phyloP scores from a whole-genome alignment of 1,140 invertebrate species.

The Drosophila littoralis region DNA sequence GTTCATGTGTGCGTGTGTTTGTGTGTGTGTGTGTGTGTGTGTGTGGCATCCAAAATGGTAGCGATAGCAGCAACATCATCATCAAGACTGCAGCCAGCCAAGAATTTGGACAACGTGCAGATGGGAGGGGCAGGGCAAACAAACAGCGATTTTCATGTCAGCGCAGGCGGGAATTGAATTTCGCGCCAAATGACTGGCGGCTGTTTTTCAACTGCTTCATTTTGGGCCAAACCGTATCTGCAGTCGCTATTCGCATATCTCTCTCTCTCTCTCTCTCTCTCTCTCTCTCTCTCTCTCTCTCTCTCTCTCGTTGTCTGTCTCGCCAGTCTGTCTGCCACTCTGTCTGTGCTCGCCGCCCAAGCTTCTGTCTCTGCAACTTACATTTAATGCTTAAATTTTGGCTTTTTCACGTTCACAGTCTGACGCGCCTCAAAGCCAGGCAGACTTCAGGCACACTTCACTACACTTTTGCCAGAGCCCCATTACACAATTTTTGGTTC shows the following conservation, averaged over 20 bases:
- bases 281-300: conserved; percentile 6
- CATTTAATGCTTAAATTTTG: conserved; percentile 77
- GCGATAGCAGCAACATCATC: conserved; percentile 68
- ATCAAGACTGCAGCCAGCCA: conserved; percentile 43
- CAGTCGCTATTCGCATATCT: conserved; percentile 43
- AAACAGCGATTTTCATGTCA: conserved; percentile 67
- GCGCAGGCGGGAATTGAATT: conserved; percentile 81
- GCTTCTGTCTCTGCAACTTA: conserved; percentile 61
- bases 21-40: not conserved
- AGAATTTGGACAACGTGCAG: not conserved
- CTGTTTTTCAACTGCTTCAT: conserved; percentile 75
- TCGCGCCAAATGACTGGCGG: conserved; percentile 79
- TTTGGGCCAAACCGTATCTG: conserved; percentile 62
- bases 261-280: conserved; percentile 8
- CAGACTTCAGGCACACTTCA: conserved; percentile 46
- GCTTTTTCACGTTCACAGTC: conserved; percentile 78
- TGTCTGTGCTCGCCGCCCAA: not conserved
- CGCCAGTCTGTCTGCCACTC: conserved; percentile 16
- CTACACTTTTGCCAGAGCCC: conserved; percentile 53
- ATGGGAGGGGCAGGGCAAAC: not conserved
- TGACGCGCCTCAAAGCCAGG: conserved; percentile 68
- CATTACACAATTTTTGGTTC: conserved; percentile 74
- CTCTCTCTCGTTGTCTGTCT: conserved; percentile 23
- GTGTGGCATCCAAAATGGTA: conserved; percentile 43
- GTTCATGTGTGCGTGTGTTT: not conserved